phyloP scores from a whole-genome alignment of 2,113 vertebrate genomes.

The Danio rerio region GRCz12tu NC_133191.1:39425501-39426000 shows the following conservation, averaged over 20 bases:
- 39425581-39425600: background rate
- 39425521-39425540: too few species aligned
- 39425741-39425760: background rate
- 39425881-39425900: background rate
- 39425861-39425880: background rate
- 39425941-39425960: background rate
- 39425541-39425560: too few species aligned
- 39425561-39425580: too few species aligned
- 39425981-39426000: background rate
- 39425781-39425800: background rate
- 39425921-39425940: background rate
- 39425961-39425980: background rate
- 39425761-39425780: background rate
- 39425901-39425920: background rate
- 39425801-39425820: background rate
- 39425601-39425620: background rate
- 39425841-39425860: background rate
- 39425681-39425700: background rate
- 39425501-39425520: too few species aligned
- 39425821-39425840: background rate
- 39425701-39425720: too few species aligned
- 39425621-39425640: conserved; percentile 25
- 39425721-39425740: background rate
- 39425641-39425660: background rate
- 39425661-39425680: background rate